Conservation (phyloP, 2,113 vertebrate species). For the Odocoileus hemionus region DNA sequence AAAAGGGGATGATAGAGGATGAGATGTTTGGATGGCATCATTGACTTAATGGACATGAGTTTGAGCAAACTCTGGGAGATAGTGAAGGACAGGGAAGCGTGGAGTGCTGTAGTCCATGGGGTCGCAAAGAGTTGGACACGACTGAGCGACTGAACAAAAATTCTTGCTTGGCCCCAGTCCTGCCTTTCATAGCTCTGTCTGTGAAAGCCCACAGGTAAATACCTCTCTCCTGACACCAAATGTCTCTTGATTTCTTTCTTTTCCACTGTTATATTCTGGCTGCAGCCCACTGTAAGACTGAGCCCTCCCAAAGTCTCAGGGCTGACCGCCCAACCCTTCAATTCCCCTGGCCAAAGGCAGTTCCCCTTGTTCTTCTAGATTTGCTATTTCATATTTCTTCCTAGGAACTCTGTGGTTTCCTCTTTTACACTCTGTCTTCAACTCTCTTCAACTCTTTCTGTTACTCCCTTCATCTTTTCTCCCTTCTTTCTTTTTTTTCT, state of each 20-base stretch:
- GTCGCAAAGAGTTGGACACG: accelerated
- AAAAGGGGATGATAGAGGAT: not conserved
- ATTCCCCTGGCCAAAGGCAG: not conserved
- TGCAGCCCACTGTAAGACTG: not conserved
- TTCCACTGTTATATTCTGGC: not conserved
- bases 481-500: not conserved
- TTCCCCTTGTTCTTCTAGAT: not conserved
- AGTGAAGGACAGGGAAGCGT: not conserved
- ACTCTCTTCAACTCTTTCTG: not conserved
- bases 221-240: not conserved
- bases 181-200: not conserved
- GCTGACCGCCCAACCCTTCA: not conserved
- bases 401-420: not conserved
- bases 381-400: not conserved
- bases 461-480: not conserved
- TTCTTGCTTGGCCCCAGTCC: not conserved
- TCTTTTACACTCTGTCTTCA: not conserved
- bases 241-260: not conserved
- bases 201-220: not conserved
- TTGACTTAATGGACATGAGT: not conserved
- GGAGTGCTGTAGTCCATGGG: not conserved
- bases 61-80: not conserved
- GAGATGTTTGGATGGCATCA: not conserved
- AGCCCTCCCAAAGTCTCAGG: too few relatives aligned
- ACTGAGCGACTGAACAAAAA: not conserved